A percentile compares a stretch with the other conserved stretches of the same genome.
These are phyloP conservation scores for Helleia helle DNA, from an alignment of 2,888 invertebrate species.

Conservation along the genomic window DNA sequence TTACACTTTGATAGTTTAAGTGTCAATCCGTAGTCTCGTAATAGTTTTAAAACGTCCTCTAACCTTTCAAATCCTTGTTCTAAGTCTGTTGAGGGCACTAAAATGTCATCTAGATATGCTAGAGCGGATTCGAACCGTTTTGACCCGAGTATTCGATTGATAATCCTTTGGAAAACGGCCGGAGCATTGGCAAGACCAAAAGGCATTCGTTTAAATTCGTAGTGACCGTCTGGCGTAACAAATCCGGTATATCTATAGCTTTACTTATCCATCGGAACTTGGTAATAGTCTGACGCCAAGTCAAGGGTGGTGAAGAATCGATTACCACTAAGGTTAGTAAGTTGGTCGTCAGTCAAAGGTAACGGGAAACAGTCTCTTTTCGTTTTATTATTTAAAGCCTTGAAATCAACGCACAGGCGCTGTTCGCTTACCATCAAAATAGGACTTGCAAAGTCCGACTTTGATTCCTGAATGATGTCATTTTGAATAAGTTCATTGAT, in stretches of 20 bases:
- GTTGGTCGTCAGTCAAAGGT: not conserved
- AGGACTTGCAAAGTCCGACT: slow-evolving; percentile 16
- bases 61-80: slow-evolving; percentile 5
- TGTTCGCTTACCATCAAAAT: slow-evolving; percentile 13
- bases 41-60: slow-evolving; percentile 15
- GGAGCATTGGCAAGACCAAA: too few relatives aligned
- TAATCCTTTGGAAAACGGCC: too few relatives aligned
- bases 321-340: not conserved
- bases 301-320: slow-evolving; percentile 1
- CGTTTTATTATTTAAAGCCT: not conserved
- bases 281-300: not conserved
- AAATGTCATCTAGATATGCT: slow-evolving; percentile 1
- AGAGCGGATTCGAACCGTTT: not conserved
- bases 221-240: not conserved
- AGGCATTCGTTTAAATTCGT: slow-evolving; percentile 2
- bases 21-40: slow-evolving; percentile 13
- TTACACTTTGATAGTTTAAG: slow-evolving; percentile 18
- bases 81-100: too few relatives aligned
- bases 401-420: not conserved
- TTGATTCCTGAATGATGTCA: slow-evolving; percentile 16
- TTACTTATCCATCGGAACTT: not conserved
- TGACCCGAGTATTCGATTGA: too few relatives aligned
- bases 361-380: not conserved
- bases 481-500: slow-evolving; percentile 14
- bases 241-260: not conserved